Evolutionary conservation across 2,113 vertebrate genomes (phyloP).

Genomic region (Stigmatopora argus): DNA sequence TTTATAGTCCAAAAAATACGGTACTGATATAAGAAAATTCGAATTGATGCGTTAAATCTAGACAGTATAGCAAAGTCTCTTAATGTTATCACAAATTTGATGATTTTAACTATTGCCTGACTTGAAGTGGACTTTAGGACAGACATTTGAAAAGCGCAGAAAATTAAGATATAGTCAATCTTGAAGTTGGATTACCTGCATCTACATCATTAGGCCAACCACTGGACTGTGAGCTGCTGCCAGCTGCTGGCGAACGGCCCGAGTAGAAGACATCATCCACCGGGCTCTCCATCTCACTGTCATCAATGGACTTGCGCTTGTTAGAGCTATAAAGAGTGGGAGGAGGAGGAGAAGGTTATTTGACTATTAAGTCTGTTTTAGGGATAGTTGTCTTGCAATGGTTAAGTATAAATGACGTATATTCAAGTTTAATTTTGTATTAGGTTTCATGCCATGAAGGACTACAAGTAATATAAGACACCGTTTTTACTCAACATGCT

Average conservation of each 20-base stretch:
- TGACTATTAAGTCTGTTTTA: background rate
- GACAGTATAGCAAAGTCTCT: background rate
- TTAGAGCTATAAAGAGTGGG: slow-evolving; percentile 73
- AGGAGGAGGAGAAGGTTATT: background rate
- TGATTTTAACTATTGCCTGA: background rate
- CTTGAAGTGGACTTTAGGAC: slow-evolving; percentile 29
- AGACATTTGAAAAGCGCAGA: background rate
- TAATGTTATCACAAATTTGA: background rate
- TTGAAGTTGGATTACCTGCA: slow-evolving; percentile 69
- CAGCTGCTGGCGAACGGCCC: slow-evolving; percentile 84
- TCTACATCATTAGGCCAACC: slow-evolving; percentile 91
- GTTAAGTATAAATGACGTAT: background rate
- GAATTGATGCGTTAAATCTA: background rate
- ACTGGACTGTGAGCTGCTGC: slow-evolving; percentile 86
- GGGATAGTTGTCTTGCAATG: slow-evolving; percentile 1
- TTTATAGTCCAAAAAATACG: too few relatives aligned
- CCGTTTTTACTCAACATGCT: slow-evolving; percentile 17
- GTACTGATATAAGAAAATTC: too few relatives aligned
- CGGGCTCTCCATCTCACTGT: slow-evolving; percentile 94
- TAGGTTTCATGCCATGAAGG: slow-evolving; percentile 18
- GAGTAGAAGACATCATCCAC: slow-evolving; percentile 95
- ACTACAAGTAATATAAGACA: slow-evolving; percentile 16
- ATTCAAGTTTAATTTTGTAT: slow-evolving; percentile 12
- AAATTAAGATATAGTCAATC: background rate
- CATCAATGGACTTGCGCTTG: slow-evolving; percentile 92